phyloP scores from a whole-genome alignment of 1,140 invertebrate species.

The Venustaconcha ellipsiformis region DNA sequence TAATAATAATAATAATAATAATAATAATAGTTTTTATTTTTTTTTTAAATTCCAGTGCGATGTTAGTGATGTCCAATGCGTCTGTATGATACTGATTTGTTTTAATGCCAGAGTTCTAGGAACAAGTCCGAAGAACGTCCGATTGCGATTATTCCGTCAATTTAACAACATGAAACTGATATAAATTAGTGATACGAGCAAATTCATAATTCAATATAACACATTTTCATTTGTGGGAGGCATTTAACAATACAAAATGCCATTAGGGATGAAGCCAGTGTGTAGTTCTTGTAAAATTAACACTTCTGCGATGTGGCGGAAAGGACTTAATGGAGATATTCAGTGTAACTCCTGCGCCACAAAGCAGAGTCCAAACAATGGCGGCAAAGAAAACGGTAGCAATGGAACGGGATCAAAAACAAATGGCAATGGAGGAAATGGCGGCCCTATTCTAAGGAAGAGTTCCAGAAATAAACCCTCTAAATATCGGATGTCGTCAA shows the following conservation, averaged over 20 bases:
- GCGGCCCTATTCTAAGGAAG: constrained; percentile 50
- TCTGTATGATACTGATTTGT: too few species aligned
- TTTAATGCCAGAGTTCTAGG: too few species aligned
- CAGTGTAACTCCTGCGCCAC: constrained; percentile 75
- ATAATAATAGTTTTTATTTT: too few species aligned
- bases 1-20: too few species aligned
- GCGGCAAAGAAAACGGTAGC: constrained; percentile 19
- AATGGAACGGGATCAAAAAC: constrained; percentile 28
- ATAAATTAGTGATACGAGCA: too few species aligned
- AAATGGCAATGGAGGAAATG: constrained; percentile 33
- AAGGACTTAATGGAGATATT: constrained; percentile 74
- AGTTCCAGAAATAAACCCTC: constrained; percentile 66
- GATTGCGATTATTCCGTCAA: too few species aligned
- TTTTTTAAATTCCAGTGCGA: too few species aligned
- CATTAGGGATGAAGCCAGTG: constrained; percentile 75
- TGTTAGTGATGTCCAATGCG: too few species aligned
- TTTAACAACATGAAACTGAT: too few species aligned
- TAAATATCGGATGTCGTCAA: constrained; percentile 71
- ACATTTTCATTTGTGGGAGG: background rate
- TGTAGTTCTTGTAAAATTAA: constrained; percentile 75
- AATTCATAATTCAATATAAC: too few species aligned
- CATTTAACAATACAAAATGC: constrained; percentile 69
- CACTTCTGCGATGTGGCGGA: constrained; percentile 75
- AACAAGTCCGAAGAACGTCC: too few species aligned
- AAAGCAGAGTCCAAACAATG: constrained; percentile 43